These are phyloP conservation scores for Raphicerus campestris DNA, from an alignment of 2,113 vertebrate species.

Conservation along the genomic window DNA sequence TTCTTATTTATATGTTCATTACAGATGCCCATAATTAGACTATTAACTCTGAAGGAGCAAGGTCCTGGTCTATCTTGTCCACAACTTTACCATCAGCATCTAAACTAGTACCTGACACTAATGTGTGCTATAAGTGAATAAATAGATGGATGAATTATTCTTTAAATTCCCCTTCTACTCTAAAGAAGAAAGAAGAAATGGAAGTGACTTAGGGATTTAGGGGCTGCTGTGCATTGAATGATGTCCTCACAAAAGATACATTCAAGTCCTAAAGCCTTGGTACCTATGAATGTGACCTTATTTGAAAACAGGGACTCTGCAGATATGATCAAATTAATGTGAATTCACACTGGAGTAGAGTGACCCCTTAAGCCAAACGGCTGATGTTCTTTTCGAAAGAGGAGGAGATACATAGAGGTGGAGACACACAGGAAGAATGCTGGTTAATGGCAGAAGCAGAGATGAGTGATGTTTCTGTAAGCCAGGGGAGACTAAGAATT, in stretches of 20 bases:
- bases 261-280: not conserved
- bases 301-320: not conserved
- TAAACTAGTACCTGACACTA: not conserved
- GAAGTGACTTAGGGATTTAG: not conserved
- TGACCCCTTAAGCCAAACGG: not conserved
- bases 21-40: not conserved
- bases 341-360: not conserved
- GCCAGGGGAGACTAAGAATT: not conserved
- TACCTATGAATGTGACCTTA: not conserved
- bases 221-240: not conserved
- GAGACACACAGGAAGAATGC: not conserved
- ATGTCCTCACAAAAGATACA: not conserved
- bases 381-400: not conserved
- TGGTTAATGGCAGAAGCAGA: not conserved
- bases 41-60: not conserved
- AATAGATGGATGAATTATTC: not conserved
- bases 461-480: not conserved
- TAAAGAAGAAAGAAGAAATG: not conserved
- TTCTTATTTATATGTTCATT: not conserved
- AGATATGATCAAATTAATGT: not conserved
- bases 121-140: not conserved
- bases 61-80: not conserved
- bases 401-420: not conserved
- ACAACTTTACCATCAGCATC: not conserved
- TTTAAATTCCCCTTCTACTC: not conserved